These are phyloP conservation scores for Pogonocherus hispidulus DNA, from an alignment of 2,888 invertebrate genomes.

Conservation along the genomic window DNA sequence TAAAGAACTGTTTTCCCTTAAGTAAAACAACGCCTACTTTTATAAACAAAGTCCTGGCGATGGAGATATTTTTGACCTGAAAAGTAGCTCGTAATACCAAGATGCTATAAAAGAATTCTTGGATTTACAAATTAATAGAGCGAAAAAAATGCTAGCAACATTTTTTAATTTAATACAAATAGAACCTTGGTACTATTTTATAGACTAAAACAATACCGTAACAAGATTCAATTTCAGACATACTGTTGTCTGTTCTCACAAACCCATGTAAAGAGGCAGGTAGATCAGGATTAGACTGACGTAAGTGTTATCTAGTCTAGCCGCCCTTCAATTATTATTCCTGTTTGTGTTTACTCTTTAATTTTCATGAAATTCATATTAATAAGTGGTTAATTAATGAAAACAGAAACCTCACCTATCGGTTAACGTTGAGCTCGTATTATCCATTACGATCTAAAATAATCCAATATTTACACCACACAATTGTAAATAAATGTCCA, in stretches of 20 bases:
- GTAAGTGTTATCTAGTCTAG: constrained; percentile 52
- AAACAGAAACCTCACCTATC: constrained; percentile 57
- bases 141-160: constrained; percentile 22
- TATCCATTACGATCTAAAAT: constrained; percentile 62
- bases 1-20: constrained; percentile 4
- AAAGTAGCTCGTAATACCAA: not conserved
- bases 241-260: constrained; percentile 45
- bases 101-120: constrained; percentile 9
- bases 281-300: constrained; percentile 54
- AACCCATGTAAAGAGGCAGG: constrained; percentile 51
- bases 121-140: constrained; percentile 19
- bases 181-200: constrained; percentile 35
- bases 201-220: constrained; percentile 55
- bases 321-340: constrained; percentile 48
- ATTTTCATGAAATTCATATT: constrained; percentile 21
- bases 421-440: constrained; percentile 54
- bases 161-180: constrained; percentile 30
- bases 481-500: constrained; percentile 59
- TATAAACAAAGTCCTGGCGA: constrained; percentile 14
- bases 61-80: constrained; percentile 2
- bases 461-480: constrained; percentile 58
- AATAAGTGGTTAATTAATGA: not conserved
- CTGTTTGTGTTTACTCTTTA: constrained; percentile 36
- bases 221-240: constrained; percentile 47
- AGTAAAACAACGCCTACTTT: constrained; percentile 28